A percentile compares a stretch with the other conserved stretches of the same genome.
Evolutionary conservation across 2,797 vertebrate genomes (phyloP).

Genomic region (Gallinago nigripennis): DNA sequence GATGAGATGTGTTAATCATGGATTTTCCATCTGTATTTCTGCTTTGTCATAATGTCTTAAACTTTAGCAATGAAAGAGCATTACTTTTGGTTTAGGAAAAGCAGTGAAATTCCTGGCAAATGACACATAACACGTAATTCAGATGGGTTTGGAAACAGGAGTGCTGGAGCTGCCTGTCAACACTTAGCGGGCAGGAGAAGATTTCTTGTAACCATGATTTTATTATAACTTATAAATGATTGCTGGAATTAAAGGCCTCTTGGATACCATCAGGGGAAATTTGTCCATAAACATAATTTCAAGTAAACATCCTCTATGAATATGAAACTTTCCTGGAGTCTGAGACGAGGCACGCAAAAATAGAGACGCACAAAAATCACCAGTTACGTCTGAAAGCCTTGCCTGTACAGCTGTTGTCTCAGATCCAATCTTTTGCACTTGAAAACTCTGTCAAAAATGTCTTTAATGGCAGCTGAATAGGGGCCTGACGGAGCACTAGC

Average conservation of each 20-base stretch:
- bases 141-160: neutral
- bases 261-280: neutral
- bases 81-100: neutral
- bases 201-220: neutral
- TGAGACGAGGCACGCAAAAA: neutral
- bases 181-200: neutral
- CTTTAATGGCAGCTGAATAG: neutral
- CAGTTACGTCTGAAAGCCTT: neutral
- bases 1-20: neutral
- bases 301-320: neutral
- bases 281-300: neutral
- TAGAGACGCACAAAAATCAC: neutral
- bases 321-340: neutral
- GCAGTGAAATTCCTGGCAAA: neutral
- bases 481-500: fast-evolving
- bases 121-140: neutral
- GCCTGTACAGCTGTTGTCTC: neutral
- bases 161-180: neutral
- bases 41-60: neutral
- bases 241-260: neutral
- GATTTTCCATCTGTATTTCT: neutral
- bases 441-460: neutral
- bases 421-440: neutral
- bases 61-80: neutral
- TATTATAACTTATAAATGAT: neutral